Conservation (phyloP, 1,140 invertebrate genomes). For the Mycetomoellerius zeteki region DNA sequence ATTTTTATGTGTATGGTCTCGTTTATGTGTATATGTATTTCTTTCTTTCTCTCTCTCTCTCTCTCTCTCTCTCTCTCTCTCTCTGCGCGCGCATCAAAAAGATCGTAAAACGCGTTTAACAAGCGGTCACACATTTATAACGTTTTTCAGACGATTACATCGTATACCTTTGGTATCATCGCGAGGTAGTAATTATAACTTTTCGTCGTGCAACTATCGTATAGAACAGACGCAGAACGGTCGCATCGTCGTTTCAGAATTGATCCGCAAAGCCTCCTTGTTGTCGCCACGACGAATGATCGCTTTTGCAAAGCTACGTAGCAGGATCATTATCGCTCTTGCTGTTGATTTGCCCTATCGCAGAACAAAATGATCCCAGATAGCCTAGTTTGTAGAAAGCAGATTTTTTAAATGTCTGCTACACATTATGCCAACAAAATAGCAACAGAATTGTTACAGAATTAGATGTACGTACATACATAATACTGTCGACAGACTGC, state of each 20-base stretch:
- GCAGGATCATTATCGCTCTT: background rate
- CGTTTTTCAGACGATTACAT: constrained; percentile 47
- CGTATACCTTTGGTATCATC: constrained; percentile 71
- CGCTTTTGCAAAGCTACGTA: background rate
- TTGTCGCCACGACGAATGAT: background rate
- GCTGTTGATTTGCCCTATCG: background rate
- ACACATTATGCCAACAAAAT: too few species aligned
- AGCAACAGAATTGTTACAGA: too few species aligned
- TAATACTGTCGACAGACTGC: too few species aligned
- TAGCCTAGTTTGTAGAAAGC: too few species aligned
- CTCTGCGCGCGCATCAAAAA: background rate
- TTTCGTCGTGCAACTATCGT: constrained; percentile 22
- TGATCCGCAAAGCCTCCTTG: background rate
- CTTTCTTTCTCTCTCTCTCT: background rate
- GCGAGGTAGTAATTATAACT: constrained; percentile 67
- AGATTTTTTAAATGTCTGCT: too few species aligned
- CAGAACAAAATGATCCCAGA: constrained; percentile 11
- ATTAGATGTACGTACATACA: too few species aligned
- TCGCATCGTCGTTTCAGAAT: constrained; percentile 8
- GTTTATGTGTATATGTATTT: too few species aligned
- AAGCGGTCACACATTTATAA: constrained; percentile 26
- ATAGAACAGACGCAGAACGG: background rate
- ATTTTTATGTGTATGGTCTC: too few species aligned
- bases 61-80: background rate
- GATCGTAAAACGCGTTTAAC: constrained; percentile 18